A percentile compares a stretch with the other conserved stretches of the same genome.
Conservation (phyloP, 2,888 invertebrate genomes). For the Eremobia ochroleuca region DNA sequence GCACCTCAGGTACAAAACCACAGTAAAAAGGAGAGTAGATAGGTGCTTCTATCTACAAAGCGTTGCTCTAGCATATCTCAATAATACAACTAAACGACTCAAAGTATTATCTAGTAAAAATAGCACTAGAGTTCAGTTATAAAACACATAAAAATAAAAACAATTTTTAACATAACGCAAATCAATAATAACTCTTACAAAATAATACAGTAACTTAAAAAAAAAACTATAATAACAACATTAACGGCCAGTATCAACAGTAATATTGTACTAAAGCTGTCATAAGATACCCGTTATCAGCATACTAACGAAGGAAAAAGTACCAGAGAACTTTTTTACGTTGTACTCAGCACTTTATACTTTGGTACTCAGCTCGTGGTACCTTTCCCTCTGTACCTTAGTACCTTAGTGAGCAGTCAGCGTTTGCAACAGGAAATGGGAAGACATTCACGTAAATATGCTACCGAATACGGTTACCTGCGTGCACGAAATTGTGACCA, state of each 20-base stretch:
- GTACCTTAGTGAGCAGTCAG: slow-evolving; percentile 44
- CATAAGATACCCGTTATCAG: slow-evolving; percentile 14
- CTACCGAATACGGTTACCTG: slow-evolving; percentile 42
- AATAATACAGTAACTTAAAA: not conserved
- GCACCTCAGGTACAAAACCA: slow-evolving; percentile 27
- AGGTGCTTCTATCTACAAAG: slow-evolving; percentile 43
- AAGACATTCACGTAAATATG: slow-evolving; percentile 55
- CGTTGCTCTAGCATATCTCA: slow-evolving; percentile 25
- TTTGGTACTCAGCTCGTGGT: slow-evolving; percentile 1
- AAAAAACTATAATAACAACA: not conserved
- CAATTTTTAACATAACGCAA: slow-evolving; percentile 12
- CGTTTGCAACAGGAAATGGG: slow-evolving; percentile 56
- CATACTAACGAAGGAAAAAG: slow-evolving; percentile 30
- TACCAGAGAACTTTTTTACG: slow-evolving; percentile 12
- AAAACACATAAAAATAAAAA: slow-evolving; percentile 1
- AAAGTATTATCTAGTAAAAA: slow-evolving; percentile 19
- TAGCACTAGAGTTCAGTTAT: slow-evolving; percentile 4
- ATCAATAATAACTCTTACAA: slow-evolving; percentile 6
- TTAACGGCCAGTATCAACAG: not conserved
- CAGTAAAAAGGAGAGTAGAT: slow-evolving; percentile 31
- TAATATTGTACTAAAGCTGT: slow-evolving; percentile 15
- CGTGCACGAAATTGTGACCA: not conserved
- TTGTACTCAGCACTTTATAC: not conserved
- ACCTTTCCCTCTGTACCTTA: slow-evolving; percentile 21
- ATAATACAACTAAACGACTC: slow-evolving; percentile 13